Evolutionary conservation across 2,113 vertebrate genomes (phyloP), one percentile per base, ranked within the genome.

Genomic region (Bettongia penicillata): DNA sequence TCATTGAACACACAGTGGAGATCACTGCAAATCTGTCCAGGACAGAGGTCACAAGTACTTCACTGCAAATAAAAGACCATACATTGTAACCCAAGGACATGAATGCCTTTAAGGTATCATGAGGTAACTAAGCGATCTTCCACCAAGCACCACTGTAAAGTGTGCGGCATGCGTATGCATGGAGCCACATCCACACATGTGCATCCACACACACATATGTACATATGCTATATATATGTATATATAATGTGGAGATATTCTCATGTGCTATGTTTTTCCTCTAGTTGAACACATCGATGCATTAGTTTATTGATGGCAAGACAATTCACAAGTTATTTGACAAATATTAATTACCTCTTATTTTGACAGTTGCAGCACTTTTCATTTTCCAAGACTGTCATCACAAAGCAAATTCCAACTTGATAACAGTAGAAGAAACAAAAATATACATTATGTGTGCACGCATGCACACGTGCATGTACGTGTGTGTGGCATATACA

Each of bases 291-390:
- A 98, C 95, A 97, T 93, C 96, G 97, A 98, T 96, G 97, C 96
- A 95, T 97, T 97, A 97, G 96, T 98, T 98, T 98, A 98, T 98
- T 98, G 98, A 97, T 97, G 97, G 98, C 98, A 98, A 98, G 97
- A 98, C 97, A 97, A 98, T 57, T 98, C 98, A 98, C 97, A 98
- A 97, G 91, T 97, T 98, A 96, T 96, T 93, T 94, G 97, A 98
- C 98, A 98, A 84, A 98, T 98, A 98, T 97, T 96, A 95, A 98
- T 96, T 96, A 97, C 94, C 96, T 98, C 98, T 97, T 97, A 97
- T 96, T 97, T 97, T 95, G 97, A 97, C 96, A 98, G 9, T 90
- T 95, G 98, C 93, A 97, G 97, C 97, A 98, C 98, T 97, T 97
- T 94, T 97, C 97, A 96, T 97, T 98, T 97, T 97, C 96, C 97